Conservation (phyloP, 2,888 invertebrate genomes). For the Venustoraphidia nigricollis region DNA sequence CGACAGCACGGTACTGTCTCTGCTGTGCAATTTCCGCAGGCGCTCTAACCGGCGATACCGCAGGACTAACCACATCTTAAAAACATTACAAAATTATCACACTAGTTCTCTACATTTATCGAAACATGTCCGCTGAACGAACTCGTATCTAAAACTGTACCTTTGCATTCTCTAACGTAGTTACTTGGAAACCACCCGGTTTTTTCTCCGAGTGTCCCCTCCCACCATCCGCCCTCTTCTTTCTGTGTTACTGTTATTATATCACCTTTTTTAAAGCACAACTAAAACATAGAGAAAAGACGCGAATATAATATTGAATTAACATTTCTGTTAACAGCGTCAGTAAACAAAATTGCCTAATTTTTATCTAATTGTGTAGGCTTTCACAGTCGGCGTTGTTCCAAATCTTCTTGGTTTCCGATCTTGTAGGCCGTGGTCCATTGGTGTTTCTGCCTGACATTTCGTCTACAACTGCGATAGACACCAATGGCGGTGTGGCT, state of each 20-base stretch:
- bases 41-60: conserved; percentile 46
- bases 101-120: too few species aligned
- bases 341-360: background rate
- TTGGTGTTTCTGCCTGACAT: too few species aligned
- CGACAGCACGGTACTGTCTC: conserved; percentile 69
- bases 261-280: conserved; percentile 92
- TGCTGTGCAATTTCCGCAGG: conserved; percentile 47
- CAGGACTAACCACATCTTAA: conserved; percentile 37
- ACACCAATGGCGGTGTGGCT: too few species aligned
- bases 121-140: too few species aligned
- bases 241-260: conserved; percentile 91
- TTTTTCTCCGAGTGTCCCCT: conserved; percentile 86
- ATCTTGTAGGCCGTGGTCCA: too few species aligned
- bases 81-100: background rate
- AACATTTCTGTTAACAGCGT: background rate
- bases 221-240: conserved; percentile 99
- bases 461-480: too few species aligned
- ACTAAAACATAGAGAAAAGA: conserved; percentile 30
- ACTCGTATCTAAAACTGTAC: conserved; percentile 37
- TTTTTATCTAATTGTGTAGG: too few species aligned
- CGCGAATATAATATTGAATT: conserved; percentile 1
- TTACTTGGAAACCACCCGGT: conserved; percentile 99
- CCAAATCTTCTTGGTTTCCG: too few species aligned
- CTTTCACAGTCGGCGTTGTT: too few species aligned
- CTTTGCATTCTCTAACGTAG: conserved; percentile 83